Evolutionary conservation across 2,888 invertebrate species (phyloP).

Genomic region (Nephrocerus scutellatus): DNA sequence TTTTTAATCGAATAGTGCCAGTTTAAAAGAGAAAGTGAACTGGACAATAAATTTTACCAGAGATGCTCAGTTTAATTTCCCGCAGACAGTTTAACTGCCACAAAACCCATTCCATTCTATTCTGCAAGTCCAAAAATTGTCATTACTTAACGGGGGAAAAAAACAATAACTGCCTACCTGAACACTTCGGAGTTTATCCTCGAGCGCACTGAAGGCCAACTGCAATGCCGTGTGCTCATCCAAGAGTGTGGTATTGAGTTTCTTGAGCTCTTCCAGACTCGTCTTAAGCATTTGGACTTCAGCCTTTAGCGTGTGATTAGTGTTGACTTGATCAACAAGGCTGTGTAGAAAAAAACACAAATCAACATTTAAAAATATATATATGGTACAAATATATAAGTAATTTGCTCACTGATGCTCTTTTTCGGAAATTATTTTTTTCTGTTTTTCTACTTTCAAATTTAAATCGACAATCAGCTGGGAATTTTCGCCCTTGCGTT

Average conservation of each 20-base stretch:
- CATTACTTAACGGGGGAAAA: too few relatives aligned
- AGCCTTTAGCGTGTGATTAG: constrained; percentile 60
- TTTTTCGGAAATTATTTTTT: constrained; percentile 65
- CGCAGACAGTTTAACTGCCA: too few relatives aligned
- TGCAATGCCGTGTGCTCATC: constrained; percentile 95
- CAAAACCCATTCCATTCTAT: too few relatives aligned
- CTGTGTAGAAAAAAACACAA: constrained; percentile 47
- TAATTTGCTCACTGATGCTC: constrained; percentile 57
- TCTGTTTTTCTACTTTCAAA: constrained; percentile 75
- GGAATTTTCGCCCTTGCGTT: constrained; percentile 84
- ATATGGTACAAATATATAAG: constrained; percentile 1
- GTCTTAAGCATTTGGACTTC: constrained; percentile 67
- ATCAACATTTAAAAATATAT: constrained; percentile 11
- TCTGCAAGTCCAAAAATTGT: too few relatives aligned
- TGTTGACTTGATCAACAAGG: constrained; percentile 60
- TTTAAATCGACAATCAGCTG: constrained; percentile 90
- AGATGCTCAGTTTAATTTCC: too few relatives aligned
- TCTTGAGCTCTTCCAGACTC: constrained; percentile 69
- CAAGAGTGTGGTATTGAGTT: constrained; percentile 76
- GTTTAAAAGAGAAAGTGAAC: too few relatives aligned
- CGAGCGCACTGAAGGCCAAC: constrained; percentile 79
- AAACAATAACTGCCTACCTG: constrained; percentile 53
- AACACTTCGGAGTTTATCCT: constrained; percentile 77
- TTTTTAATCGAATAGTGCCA: too few relatives aligned
- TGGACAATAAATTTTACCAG: too few relatives aligned